phyloP scores from a whole-genome alignment of 1,140 invertebrate species.

The Drosophila fuyamai region DNA sequence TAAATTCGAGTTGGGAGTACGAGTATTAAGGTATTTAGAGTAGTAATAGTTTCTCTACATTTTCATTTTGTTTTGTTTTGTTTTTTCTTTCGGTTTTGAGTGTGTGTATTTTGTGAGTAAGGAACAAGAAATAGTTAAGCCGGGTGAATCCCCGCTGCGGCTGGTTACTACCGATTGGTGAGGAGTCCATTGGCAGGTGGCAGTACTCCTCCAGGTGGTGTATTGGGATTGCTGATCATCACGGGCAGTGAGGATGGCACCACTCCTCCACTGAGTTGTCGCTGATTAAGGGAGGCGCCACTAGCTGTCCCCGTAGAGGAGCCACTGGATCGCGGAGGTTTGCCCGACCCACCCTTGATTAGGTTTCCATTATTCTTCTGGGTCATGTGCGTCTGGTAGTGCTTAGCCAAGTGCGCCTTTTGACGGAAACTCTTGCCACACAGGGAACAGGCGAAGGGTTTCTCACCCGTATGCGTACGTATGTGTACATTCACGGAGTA shows the following conservation, averaged over 20 bases:
- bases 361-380: slow-evolving; percentile 87
- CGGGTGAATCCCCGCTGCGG: slow-evolving; percentile 12
- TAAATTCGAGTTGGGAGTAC: slow-evolving; percentile 66
- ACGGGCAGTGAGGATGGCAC: slow-evolving; percentile 41
- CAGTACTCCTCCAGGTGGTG: slow-evolving; percentile 58
- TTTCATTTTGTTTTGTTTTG: slow-evolving; percentile 17
- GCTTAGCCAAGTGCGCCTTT: slow-evolving; percentile 98
- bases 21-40: slow-evolving; percentile 37
- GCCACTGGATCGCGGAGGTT: slow-evolving; percentile 61
- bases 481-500: slow-evolving; percentile 97
- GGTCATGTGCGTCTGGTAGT: slow-evolving; percentile 97
- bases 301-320: slow-evolving; percentile 11
- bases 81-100: slow-evolving; percentile 29
- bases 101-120: slow-evolving; percentile 63
- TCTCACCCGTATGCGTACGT: slow-evolving; percentile 94
- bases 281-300: slow-evolving; percentile 45
- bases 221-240: slow-evolving; percentile 69
- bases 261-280: slow-evolving; percentile 26
- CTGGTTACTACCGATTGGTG: slow-evolving; percentile 71
- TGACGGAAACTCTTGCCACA: slow-evolving; percentile 97
- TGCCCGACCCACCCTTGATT: slow-evolving; percentile 69
- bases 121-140: slow-evolving; percentile 79
- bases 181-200: slow-evolving; percentile 80
- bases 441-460: slow-evolving; percentile 94
- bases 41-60: slow-evolving; percentile 36